These are phyloP conservation scores for Poecile atricapillus DNA, from an alignment of 2,113 vertebrate species.

Conservation along the genomic window DNA sequence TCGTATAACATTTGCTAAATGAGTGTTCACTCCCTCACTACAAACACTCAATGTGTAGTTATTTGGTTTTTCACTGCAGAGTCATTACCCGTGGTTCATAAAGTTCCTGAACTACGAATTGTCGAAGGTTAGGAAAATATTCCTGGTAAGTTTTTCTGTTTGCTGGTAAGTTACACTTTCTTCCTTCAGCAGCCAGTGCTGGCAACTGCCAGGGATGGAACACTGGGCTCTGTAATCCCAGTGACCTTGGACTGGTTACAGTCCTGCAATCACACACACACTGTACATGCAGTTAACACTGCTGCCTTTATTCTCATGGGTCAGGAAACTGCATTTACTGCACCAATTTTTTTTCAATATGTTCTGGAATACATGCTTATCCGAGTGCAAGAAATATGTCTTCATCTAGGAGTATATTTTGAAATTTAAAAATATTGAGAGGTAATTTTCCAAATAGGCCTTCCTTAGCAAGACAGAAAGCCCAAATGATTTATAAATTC, in stretches of 20 bases:
- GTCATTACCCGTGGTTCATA: background rate
- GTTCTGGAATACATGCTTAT: background rate
- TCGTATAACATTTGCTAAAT: background rate
- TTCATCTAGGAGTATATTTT: background rate
- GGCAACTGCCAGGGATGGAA: background rate
- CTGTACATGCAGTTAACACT: background rate
- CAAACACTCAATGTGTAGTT: background rate
- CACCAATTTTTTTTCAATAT: background rate
- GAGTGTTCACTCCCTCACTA: background rate
- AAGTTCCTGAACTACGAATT: background rate
- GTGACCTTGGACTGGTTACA: background rate
- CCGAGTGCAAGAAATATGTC: background rate
- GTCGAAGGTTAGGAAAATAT: background rate
- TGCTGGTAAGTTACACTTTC: background rate
- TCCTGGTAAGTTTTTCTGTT: background rate
- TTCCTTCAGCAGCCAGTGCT: background rate
- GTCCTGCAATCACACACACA: background rate
- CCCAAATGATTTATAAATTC: background rate
- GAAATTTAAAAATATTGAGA: background rate
- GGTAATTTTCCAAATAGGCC: background rate
- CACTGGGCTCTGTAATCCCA: fast-evolving
- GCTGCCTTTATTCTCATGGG: background rate
- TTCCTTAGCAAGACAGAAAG: background rate
- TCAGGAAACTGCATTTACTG: background rate
- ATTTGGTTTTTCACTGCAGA: background rate